phyloP scores from a whole-genome alignment of 2,113 vertebrate genomes.

The Vidua macroura region DNA sequence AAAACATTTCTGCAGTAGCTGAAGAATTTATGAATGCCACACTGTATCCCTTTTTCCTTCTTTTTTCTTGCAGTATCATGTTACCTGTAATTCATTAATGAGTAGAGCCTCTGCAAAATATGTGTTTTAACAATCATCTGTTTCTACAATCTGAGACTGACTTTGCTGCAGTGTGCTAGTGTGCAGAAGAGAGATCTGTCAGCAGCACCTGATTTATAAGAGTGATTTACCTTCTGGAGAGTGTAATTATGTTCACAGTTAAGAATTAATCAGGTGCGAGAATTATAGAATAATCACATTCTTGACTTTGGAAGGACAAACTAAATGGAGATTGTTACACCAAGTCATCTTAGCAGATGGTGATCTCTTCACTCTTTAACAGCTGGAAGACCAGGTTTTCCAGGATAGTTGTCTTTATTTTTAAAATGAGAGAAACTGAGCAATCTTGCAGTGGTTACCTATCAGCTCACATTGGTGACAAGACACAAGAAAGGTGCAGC shows the following conservation, averaged over 20 bases:
- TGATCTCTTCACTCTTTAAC: conserved; percentile 1
- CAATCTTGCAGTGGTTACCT: neutral
- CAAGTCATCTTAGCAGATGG: neutral
- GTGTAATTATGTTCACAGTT: conserved; percentile 80
- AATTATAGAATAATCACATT: conserved; percentile 75
- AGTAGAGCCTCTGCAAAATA: neutral
- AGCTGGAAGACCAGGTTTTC: neutral
- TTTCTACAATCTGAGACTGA: neutral
- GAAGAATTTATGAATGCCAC: neutral
- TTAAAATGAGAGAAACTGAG: neutral
- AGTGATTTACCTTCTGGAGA: conserved; percentile 79
- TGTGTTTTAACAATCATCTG: neutral
- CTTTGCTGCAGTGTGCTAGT: conserved; percentile 16
- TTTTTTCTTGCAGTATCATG: neutral
- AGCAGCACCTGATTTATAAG: conserved; percentile 76
- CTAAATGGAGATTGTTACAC: conserved; percentile 52
- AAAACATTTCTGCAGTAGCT: neutral
- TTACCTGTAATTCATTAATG: neutral
- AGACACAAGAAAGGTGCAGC: neutral
- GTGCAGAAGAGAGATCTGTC: conserved; percentile 60
- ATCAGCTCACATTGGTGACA: neutral
- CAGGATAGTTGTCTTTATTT: neutral
- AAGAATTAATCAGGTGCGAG: conserved; percentile 81
- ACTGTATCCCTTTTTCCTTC: neutral
- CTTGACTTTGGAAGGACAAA: conserved; percentile 78